Evolutionary conservation across 2,797 vertebrate species (phyloP).

Genomic region (Sebastes minor): DNA sequence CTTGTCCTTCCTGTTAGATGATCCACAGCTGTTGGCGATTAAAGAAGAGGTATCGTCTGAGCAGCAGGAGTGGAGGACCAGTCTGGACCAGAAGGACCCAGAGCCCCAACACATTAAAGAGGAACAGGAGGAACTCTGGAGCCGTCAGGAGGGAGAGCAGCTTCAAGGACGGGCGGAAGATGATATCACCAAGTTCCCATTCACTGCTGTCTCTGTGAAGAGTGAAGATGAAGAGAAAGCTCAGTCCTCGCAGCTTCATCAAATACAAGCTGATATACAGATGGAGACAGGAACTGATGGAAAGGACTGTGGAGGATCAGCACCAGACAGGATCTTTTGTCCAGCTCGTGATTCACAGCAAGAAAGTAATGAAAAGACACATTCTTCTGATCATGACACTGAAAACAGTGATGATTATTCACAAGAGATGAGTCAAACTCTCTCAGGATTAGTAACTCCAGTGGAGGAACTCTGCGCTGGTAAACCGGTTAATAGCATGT

Average conservation of each 20-base stretch:
- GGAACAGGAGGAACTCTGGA: too few species aligned
- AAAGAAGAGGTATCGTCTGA: background rate
- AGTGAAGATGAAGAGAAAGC: background rate
- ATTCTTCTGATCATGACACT: too few species aligned
- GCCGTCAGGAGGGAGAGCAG: too few species aligned
- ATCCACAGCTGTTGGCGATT: background rate
- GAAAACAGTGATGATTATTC: background rate
- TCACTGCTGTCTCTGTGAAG: background rate
- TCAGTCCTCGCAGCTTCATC: background rate
- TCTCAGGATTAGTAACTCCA: background rate
- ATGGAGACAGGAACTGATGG: background rate
- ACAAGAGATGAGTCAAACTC: background rate
- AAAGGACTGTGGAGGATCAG: background rate
- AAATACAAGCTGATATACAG: background rate
- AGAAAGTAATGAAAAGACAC: background rate
- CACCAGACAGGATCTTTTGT: background rate
- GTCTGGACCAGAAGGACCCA: background rate
- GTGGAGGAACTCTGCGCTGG: background rate
- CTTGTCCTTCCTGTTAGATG: background rate
- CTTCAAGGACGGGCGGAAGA: too few species aligned
- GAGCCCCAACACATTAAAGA: too few species aligned
- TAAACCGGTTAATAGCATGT: background rate
- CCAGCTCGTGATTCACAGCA: background rate
- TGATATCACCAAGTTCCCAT: background rate
- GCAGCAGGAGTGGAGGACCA: background rate